Evolutionary conservation across 1,140 invertebrate species (phyloP).

Genomic region (Metopolophium dirhodum): DNA sequence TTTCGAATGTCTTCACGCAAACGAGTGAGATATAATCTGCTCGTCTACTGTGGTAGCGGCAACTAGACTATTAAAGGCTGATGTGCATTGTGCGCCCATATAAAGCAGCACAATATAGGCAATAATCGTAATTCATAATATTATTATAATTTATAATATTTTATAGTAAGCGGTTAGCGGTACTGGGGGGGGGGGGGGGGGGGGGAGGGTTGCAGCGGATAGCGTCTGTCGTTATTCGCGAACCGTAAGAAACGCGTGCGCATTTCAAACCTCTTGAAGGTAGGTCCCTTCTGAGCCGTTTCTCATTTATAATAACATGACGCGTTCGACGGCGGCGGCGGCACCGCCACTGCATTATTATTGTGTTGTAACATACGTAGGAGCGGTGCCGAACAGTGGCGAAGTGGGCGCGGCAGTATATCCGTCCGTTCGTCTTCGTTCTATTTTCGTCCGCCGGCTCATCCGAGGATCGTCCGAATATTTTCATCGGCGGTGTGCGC

Average conservation of each 20-base stretch:
- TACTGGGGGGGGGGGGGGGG: too few species aligned
- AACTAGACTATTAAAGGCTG: too few species aligned
- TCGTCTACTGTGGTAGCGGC: too few species aligned
- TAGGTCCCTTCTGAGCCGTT: not conserved
- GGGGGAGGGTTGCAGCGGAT: not conserved
- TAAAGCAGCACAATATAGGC: too few species aligned
- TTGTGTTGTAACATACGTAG: not conserved
- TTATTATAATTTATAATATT: not conserved
- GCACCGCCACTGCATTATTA: not conserved
- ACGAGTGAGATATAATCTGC: not conserved
- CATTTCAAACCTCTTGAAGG: not conserved
- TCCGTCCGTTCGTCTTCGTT: constrained; percentile 47
- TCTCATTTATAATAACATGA: constrained; percentile 38
- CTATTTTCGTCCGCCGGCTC: constrained; percentile 50
- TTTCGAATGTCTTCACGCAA: not conserved
- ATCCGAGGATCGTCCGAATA: constrained; percentile 52
- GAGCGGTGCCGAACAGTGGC: not conserved
- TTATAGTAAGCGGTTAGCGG: not conserved
- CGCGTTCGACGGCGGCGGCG: not conserved
- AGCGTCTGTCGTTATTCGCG: not conserved
- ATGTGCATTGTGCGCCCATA: too few species aligned
- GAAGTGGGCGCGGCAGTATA: constrained; percentile 27
- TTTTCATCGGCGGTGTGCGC: constrained; percentile 40
- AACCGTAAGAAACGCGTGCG: not conserved
- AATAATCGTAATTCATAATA: too few species aligned